Base-by-base conservation (phyloP, 2,888 invertebrate species). In the Drosophila siamana region DNA sequence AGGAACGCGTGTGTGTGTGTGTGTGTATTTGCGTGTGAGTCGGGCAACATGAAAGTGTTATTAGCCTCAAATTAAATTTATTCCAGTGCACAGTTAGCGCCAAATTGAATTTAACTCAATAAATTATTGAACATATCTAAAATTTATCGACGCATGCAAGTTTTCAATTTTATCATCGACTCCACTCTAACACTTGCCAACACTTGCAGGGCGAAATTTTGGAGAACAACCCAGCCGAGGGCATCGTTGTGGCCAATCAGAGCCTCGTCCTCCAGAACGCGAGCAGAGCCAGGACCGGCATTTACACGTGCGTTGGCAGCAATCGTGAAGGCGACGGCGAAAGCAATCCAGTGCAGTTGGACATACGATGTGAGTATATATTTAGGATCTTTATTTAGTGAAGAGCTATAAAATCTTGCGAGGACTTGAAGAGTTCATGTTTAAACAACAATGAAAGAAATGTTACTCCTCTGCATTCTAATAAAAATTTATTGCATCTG, bases 281-380 rank as follows among this genome's bases (percentile, higher is more conserved):
- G 70, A 95, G 95, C 74, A 94, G 96, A 62, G 94, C 94, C 33
- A 93, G 95, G 50, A 95, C 96, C 0, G 97, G 97, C 1, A 94
- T 96, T 89, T 98, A 98, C 93, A 97, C 96, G 83, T 98, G 98
- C 90, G 95, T 96, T 43, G 97, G 97, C 44, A 95, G 95, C 90
- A 98, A 98, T 93, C 95, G 95, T 68, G 97, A 97, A 92, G 98
- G 98, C 43, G 96, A 97, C 79, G 96, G 97, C 1, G 95, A 96
- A 78, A 97, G 97, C 92, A 97, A 97, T 92, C 94, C 96, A 1
- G 95, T 97, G 26, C 95, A 95, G 54, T 93, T 98, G 80, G 96
- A 97, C 92, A 95, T 98, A 67, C 95, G 96, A 94, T 97, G 98
- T 98, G 93, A 96, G 90, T 91, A 40, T n/a, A n/a, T n/a, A n/a